Conservation (phyloP, 2,113 vertebrate species). For the Bujurquina vittata region DNA sequence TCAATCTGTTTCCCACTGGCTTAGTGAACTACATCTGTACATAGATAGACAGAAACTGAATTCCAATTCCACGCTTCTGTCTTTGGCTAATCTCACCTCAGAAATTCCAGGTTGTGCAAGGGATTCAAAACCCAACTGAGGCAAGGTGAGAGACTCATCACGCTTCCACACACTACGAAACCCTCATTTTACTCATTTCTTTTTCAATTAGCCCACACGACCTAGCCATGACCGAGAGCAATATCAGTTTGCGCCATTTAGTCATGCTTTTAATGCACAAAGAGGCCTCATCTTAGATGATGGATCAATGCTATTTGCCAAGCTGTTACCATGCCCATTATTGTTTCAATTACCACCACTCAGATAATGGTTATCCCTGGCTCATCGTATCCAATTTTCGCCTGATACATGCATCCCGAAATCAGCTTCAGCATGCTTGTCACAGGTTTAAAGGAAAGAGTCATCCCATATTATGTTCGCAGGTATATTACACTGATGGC, state of each 20-base stretch:
- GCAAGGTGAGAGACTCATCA: constrained; percentile 33
- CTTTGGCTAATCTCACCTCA: constrained; percentile 48
- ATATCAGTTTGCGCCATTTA: constrained; percentile 66
- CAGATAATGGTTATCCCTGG: constrained; percentile 62
- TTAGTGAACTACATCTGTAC: constrained; percentile 58
- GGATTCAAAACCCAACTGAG: constrained; percentile 19
- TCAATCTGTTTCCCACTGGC: constrained; percentile 59
- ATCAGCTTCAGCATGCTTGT: constrained; percentile 33
- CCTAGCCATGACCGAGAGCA: constrained; percentile 60
- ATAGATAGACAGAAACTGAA: constrained; percentile 64
- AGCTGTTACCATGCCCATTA: constrained; percentile 70
- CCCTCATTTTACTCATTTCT: constrained; percentile 51
- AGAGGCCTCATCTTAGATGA: constrained; percentile 67
- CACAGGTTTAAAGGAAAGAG: constrained; percentile 17
- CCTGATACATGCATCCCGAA: constrained; percentile 37
- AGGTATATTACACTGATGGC: constrained; percentile 16
- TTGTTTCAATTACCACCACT: constrained; percentile 74
- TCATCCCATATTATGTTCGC: constrained; percentile 21
- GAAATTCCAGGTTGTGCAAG: constrained; percentile 41
- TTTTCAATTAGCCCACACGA: constrained; percentile 64
- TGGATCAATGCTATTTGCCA: constrained; percentile 73
- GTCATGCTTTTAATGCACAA: constrained; percentile 64
- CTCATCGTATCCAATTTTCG: constrained; percentile 38
- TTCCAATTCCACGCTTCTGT: constrained; percentile 69
- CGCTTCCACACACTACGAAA: constrained; percentile 39